Evolutionary conservation across 1,140 invertebrate species (phyloP).

Genomic region (Rhagoletis zephyria): DNA sequence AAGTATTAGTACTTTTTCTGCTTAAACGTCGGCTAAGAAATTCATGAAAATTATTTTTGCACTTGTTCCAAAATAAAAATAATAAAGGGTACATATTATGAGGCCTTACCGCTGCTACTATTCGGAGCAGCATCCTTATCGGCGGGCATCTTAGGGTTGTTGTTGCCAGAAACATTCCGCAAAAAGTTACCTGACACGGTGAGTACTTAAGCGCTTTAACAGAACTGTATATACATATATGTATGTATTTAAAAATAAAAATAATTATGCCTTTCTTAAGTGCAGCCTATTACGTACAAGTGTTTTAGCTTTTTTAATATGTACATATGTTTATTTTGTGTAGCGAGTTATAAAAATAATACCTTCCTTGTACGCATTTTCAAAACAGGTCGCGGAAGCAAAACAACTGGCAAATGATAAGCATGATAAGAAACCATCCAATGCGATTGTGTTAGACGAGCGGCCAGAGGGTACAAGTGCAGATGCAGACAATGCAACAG

Average conservation of each 20-base stretch:
- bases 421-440: not conserved
- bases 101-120: slow-evolving; percentile 75
- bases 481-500: not conserved
- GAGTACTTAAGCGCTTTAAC: slow-evolving; percentile 27
- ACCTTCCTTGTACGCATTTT: not conserved
- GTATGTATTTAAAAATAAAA: not conserved
- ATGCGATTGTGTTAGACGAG: not conserved
- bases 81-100: slow-evolving; percentile 74
- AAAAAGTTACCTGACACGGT: slow-evolving; percentile 76
- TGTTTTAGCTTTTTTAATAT: not conserved
- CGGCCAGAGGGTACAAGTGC: not conserved
- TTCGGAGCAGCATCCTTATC: slow-evolving; percentile 75
- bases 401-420: slow-evolving; percentile 55
- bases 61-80: not conserved
- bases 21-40: not conserved
- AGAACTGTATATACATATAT: not conserved
- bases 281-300: not conserved
- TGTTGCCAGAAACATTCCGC: slow-evolving; percentile 78
- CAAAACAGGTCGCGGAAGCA: slow-evolving; percentile 53
- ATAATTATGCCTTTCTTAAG: not conserved
- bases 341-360: not conserved
- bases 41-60: not conserved
- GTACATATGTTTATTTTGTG: not conserved
- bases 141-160: slow-evolving; percentile 75
- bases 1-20: slow-evolving; percentile 37